A percentile compares a stretch with the other conserved stretches of the same genome.
These are phyloP conservation scores for Phocoena sinus DNA, from an alignment of 2,113 vertebrate genomes.

Conservation along the genomic window DNA sequence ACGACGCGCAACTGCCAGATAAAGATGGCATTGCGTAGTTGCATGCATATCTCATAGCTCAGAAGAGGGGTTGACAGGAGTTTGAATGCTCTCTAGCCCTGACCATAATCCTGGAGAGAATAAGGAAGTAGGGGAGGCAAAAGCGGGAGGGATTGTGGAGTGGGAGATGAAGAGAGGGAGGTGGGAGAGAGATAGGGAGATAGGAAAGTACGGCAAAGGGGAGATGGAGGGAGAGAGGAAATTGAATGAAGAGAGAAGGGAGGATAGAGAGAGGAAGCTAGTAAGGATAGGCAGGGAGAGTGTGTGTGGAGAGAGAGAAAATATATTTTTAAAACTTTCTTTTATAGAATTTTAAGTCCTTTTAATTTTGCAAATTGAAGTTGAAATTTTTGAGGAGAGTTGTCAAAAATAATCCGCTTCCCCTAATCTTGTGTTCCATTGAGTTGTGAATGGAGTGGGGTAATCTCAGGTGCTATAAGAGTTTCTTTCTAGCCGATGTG, in stretches of 20 bases:
- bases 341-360: neutral
- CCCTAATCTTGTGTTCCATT: neutral
- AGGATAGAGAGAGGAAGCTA: neutral
- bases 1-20: neutral
- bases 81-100: neutral
- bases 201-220: neutral
- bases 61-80: neutral
- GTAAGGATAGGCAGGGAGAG: neutral
- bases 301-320: neutral
- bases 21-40: neutral
- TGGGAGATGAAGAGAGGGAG: neutral
- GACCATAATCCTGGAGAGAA: neutral
- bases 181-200: neutral
- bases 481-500: neutral
- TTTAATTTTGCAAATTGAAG: constrained; percentile 12
- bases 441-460: neutral
- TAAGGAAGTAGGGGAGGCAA: neutral
- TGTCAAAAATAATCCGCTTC: neutral
- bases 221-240: neutral
- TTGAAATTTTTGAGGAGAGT: neutral
- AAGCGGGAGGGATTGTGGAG: neutral
- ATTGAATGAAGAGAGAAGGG: neutral
- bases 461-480: neutral
- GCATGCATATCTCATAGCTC: neutral
- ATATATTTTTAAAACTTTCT: neutral